Base-by-base conservation (phyloP, 2,888 invertebrate species). In the Diplolepis rosae region DNA sequence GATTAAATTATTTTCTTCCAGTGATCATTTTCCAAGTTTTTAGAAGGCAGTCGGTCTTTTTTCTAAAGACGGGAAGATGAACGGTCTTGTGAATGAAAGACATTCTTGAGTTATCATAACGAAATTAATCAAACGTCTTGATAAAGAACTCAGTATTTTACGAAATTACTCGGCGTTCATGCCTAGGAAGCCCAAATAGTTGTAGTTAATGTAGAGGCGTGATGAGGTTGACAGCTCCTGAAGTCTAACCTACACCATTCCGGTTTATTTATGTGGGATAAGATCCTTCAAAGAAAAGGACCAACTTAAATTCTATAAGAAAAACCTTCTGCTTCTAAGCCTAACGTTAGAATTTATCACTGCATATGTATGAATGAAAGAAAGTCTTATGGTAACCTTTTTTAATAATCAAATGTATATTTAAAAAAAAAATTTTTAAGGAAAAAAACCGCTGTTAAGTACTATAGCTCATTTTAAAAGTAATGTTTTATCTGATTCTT, bases 71-170 rank as follows among this genome's bases (percentile, higher is more conserved):
- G 6, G 15, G 3, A n/a, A n/a, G 30, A 30, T 45, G 68, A 28
- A 11, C 45, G 56, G 32, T 51, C 28, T 24, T 42, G 50, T 42
- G 61, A 54, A 71, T 71, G 69, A 65, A 72, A 77, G 72, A 71
- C 79, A 81, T 82, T 82, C 81, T 79, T 65, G 56, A 74, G 72
- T 80, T 80, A 80, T 81, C 81, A 77, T 72, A 79, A 79, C 70
- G 73, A 71, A 80, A 82, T 81, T 83, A 81, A 83, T 81, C 78
- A 79, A 70, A 71, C 68, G 72, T 69, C 71, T 74, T 72, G 72
- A 74, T 61, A 68, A 32, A 15, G 22, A 11, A 32, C 30, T 66
- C 24, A 22, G 32, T 35, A 15, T 9, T 24, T 7, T 7, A n/a
- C 22, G 35, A n/a, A 9, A 15, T 54, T 51, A 68, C 54, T 22